A percentile compares a stretch with the other conserved stretches of the same genome.
These are phyloP conservation scores for Tetragonisca angustula DNA, from an alignment of 2,888 invertebrate species.

Conservation along the genomic window DNA sequence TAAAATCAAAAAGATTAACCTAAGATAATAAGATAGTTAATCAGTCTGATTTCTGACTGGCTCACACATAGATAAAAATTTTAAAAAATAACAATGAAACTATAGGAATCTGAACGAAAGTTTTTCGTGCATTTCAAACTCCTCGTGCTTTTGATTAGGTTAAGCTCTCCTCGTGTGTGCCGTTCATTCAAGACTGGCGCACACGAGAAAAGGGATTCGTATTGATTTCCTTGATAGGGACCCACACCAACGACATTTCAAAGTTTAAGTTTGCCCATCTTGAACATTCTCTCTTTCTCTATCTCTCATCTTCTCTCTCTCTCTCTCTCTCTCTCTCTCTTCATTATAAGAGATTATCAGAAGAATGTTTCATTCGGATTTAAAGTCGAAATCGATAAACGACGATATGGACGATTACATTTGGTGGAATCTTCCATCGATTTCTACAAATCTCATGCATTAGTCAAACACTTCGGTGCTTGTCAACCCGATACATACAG, in stretches of 20 bases:
- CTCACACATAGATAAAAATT: not conserved
- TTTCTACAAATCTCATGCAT: constrained; percentile 5
- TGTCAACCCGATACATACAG: not conserved
- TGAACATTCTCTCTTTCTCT: constrained; percentile 57
- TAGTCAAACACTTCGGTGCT: not conserved
- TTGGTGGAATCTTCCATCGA: constrained; percentile 31
- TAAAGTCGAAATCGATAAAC: constrained; percentile 43
- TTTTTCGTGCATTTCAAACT: constrained; percentile 29
- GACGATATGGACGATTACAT: constrained; percentile 2
- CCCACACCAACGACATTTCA: constrained; percentile 56
- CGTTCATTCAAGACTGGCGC: constrained; percentile 69
- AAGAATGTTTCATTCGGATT: constrained; percentile 38
- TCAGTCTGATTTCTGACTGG: not conserved
- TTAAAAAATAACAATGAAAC: not conserved
- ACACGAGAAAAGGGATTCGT: constrained; percentile 79
- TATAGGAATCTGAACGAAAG: constrained; percentile 19
- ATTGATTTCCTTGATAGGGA: constrained; percentile 80
- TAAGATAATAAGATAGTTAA: not conserved
- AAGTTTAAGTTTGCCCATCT: constrained; percentile 68
- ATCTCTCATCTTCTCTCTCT: not conserved
- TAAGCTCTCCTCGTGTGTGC: constrained; percentile 57
- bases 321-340: not conserved
- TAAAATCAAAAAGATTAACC: not conserved
- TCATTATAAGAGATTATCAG: not conserved
- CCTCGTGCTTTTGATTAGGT: constrained; percentile 46